These are phyloP conservation scores for Chydorus sphaericus DNA, from an alignment of 2,888 invertebrate genomes.

Conservation along the genomic window DNA sequence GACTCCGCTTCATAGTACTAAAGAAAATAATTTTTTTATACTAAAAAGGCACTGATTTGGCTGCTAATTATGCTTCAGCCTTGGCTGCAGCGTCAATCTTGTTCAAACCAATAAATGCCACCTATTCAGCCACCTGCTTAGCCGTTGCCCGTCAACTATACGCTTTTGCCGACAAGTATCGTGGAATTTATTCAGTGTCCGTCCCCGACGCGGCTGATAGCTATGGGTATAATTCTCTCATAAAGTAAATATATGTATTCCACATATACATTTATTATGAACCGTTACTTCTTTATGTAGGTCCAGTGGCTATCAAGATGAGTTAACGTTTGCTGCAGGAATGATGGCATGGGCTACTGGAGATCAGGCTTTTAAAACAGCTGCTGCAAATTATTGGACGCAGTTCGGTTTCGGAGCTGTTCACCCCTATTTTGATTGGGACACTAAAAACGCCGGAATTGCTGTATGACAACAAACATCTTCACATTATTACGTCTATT, in stretches of 20 bases:
- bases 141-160: constrained; percentile 37
- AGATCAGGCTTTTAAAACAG: constrained; percentile 32
- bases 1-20: not conserved
- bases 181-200: constrained; percentile 37
- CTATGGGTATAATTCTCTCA: constrained; percentile 28
- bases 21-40: too few species aligned
- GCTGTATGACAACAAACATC: constrained; percentile 28
- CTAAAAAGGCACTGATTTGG: constrained; percentile 38
- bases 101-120: constrained; percentile 28
- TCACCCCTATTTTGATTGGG: constrained; percentile 38
- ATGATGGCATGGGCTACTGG: constrained; percentile 41
- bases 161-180: constrained; percentile 34
- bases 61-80: constrained; percentile 43
- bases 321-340: constrained; percentile 40
- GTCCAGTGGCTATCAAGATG: constrained; percentile 37
- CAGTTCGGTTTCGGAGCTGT: constrained; percentile 35
- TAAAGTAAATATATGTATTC: not conserved
- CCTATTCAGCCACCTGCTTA: constrained; percentile 32
- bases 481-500: not conserved
- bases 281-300: not conserved
- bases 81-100: constrained; percentile 39
- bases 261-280: not conserved
- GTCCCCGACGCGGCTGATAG: constrained; percentile 36
- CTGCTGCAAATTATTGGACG: constrained; percentile 35
- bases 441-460: constrained; percentile 39